Evolutionary conservation across 2,888 invertebrate genomes (phyloP), one percentile per base, ranked within the genome.

Genomic region (Drosophila ustulata): DNA sequence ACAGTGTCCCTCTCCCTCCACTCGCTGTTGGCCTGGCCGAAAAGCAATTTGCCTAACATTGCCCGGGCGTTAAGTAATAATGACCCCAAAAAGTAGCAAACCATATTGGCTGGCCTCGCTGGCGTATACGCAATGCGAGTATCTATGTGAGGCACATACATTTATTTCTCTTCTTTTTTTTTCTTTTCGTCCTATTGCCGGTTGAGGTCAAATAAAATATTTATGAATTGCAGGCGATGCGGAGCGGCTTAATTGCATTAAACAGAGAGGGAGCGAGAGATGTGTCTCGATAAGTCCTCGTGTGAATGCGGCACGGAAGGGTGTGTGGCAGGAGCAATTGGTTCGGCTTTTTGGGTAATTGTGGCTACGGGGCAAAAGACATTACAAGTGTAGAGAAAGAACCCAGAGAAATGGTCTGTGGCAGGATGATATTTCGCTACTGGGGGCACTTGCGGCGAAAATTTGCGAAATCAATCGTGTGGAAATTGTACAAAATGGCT

Each of bases 391-490:
- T 76, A 66, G 68, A 39, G 18, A 50, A 34, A 41, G 25, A 30
- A 41, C 23, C 9, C 18, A 2, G 18, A 18, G 18, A 2, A 18
- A 18, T 13, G 18, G 18, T 9, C 4, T 39, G 39, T 7, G 3
- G n/a, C 4, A 39, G 53, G 57, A 50, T 62, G 56, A 39, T 39
- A 47, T 56, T 62, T 57, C 46, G 46, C 73, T 53, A 51, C 57
- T 73, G 56, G 72, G 64, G 62, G 72, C 72, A 78, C 78, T 81
- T 82, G 81, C 82, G 82, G 84, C 70, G 76, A 87, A 76, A 86
- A 86, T 86, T 88, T 85, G 84, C 87, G 82, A 88, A 88, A 83
- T 85, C 89, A 85, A 85, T 85, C 89, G 84, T 79, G 77, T 88
- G 87, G 84, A 85, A 85, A 87, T 88, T 84, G 89, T 79, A 83